Conservation (phyloP, 35 echinoderm and acorn worm species). For the Eucidaris tribuloides region DNA sequence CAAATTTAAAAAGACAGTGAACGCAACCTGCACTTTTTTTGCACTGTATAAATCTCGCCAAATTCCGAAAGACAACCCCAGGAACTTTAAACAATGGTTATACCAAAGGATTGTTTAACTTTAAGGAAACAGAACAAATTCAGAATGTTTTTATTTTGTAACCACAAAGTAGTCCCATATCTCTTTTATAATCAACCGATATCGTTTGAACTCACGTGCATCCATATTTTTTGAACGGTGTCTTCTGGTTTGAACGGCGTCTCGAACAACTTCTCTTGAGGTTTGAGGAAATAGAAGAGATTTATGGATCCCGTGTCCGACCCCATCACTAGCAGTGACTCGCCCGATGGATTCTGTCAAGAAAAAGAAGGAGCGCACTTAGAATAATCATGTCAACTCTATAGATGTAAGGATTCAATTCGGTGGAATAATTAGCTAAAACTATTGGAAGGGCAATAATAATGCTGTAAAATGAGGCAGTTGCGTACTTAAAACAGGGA, state of each 20-base stretch:
- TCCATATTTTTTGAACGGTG: constrained; percentile 87
- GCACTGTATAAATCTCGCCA: no score
- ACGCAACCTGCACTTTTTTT: no score
- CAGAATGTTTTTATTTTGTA: no score
- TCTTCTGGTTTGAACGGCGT: constrained; percentile 59
- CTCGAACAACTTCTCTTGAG: constrained; percentile 82
- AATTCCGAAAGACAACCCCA: no score
- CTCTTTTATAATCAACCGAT: no score
- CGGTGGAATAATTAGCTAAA: background rate
- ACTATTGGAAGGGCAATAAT: background rate
- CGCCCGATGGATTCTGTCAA: constrained; percentile 55
- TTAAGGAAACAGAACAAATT: no score
- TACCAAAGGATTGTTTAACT: no score
- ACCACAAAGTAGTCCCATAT: no score
- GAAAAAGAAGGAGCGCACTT: background rate
- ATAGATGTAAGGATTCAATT: background rate
- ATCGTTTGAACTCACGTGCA: constrained; percentile 62
- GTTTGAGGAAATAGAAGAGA: constrained; percentile 87
- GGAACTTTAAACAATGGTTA: no score
- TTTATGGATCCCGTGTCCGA: constrained; percentile 85
- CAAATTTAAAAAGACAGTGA: no score
- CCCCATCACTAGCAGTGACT: constrained; percentile 85
- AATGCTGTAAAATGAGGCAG: background rate
- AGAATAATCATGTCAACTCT: background rate
- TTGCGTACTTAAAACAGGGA: background rate